Base-by-base conservation (phyloP, 2,113 vertebrate species). In the Microcebus griseorufus region DNA sequence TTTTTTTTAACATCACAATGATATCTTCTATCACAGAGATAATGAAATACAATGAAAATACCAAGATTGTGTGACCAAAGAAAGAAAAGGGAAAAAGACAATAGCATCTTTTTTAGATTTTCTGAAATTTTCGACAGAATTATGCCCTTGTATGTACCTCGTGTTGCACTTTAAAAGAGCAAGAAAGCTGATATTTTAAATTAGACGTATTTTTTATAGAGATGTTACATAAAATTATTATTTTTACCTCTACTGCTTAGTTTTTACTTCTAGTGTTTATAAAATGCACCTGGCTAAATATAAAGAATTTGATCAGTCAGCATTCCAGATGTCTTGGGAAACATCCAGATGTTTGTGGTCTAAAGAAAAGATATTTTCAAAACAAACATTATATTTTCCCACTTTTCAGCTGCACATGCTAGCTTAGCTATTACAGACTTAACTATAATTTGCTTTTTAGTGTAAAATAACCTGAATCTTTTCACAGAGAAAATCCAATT, bases 311-410 rank as follows among this genome's bases (percentile, higher is more conserved):
- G 81, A 34, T 89, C 60, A 81, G 45, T 48, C 32, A 32, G 34
- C 73, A 18, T 90, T 90, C 89, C 76, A 83, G 39, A 25, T 88
- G 87, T 83, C 39, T 90, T 90, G 89, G 75, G 58, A 90, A 96
- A 87, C 75, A 94, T 73, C 62, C 92, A 94, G 81, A 92, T 96
- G 93, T 94, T 96, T 90, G 29, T 79, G 86, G 48, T 84, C 69
- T 96, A 89, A 14, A 78, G 84, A 72, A 85, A 81, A 76, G 20
- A 64, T 76, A 80, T 86, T 95, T 97, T 95, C 51, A 94, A 97
- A 97, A 88, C 70, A 91, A 88, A 80, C 32, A 80, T 94, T 93
- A 91, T 53, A 51, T 91, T 96, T 96, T 37, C 34, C 62, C 37
- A 70, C 62, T 92, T 92, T 94, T 90, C 51, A 96, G 34, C 75